These are phyloP conservation scores for Zelostemma sp. DNA, from an alignment of 1,140 invertebrate species.

Conservation along the genomic window DNA sequence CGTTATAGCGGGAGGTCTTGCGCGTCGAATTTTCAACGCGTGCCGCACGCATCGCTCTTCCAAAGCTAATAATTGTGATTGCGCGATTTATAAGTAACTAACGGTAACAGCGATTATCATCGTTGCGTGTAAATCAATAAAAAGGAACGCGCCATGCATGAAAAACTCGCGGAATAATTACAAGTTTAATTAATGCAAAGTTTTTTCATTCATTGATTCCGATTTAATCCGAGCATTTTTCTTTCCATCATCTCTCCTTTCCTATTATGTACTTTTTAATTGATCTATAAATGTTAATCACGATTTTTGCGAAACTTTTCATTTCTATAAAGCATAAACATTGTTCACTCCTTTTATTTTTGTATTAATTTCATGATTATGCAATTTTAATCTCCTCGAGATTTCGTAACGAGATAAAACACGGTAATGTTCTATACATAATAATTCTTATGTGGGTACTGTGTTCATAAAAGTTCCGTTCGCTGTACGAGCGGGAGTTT, in stretches of 20 bases:
- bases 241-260: no score
- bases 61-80: conserved; percentile 49
- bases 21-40: conserved; percentile 46
- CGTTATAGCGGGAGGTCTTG: conserved; percentile 41
- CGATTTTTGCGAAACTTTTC: no score
- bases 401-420: background rate
- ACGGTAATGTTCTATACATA: no score
- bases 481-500: conserved; percentile 14
- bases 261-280: no score
- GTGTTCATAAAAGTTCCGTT: conserved; percentile 15
- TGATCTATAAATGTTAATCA: no score
- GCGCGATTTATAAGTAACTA: conserved; percentile 35
- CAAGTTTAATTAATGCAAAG: background rate
- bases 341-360: background rate
- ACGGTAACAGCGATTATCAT: conserved; percentile 24
- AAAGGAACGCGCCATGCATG: background rate
- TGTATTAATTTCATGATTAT: background rate
- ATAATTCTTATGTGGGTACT: background rate
- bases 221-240: no score
- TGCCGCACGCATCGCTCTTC: conserved; percentile 43
- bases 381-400: background rate
- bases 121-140: background rate
- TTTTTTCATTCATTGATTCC: background rate
- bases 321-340: background rate
- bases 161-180: background rate